phyloP scores from a whole-genome alignment of 1,140 invertebrate genomes.

The Eubasilissa regina region DNA sequence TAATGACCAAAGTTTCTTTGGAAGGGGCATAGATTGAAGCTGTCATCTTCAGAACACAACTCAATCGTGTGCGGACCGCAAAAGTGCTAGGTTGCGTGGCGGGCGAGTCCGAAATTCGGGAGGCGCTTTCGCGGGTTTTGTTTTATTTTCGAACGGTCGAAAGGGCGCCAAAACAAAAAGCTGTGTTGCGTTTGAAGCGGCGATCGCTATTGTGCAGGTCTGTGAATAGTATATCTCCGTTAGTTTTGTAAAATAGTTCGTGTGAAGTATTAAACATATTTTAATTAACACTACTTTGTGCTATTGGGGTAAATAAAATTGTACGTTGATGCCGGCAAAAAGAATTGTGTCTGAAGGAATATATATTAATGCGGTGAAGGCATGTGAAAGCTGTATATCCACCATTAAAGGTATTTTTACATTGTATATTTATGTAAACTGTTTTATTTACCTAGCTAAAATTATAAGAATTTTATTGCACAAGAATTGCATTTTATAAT shows the following conservation, averaged over 20 bases:
- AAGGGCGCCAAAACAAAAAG: constrained; percentile 47
- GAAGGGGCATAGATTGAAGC: constrained; percentile 55
- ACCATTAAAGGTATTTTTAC: constrained; percentile 33
- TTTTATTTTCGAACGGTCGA: constrained; percentile 25
- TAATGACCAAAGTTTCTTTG: constrained; percentile 39
- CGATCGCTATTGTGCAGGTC: neutral
- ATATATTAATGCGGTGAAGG: constrained; percentile 11
- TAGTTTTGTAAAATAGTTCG: neutral
- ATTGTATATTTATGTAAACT: no score
- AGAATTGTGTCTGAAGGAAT: constrained; percentile 30
- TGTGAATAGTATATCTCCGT: neutral
- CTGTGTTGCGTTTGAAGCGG: constrained; percentile 14
- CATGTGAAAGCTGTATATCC: constrained; percentile 7
- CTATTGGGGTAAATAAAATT: neutral
- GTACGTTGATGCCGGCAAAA: constrained; percentile 35
- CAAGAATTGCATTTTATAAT: no score
- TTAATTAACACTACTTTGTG: constrained; percentile 19
- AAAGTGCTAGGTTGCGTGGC: constrained; percentile 37
- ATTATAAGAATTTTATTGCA: no score
- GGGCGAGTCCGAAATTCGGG: constrained; percentile 5
- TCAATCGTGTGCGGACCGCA: constrained; percentile 54
- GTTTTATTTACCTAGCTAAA: no score
- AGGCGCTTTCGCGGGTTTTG: constrained; percentile 40
- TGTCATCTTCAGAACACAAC: constrained; percentile 55
- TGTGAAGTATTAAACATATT: no score